These are phyloP conservation scores for Toxotes chatareus DNA, from an alignment of 2,113 vertebrate genomes.

Conservation along the genomic window DNA sequence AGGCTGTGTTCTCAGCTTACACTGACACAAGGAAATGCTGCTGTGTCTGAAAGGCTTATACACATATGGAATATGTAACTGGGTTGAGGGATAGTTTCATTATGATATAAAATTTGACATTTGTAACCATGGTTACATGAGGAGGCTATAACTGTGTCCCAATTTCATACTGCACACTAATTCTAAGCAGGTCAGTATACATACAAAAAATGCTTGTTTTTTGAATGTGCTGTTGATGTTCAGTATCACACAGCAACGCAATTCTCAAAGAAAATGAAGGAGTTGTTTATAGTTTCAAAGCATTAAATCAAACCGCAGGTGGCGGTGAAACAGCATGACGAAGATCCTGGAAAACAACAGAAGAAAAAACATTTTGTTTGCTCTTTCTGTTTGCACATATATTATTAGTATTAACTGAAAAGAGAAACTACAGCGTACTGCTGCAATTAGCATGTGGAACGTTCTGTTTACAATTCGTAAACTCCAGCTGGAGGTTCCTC, in stretches of 20 bases:
- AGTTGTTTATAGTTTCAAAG: background rate
- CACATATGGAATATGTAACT: background rate
- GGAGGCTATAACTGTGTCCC: background rate
- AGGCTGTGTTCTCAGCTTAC: background rate
- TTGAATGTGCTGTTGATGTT: background rate
- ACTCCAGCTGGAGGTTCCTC: background rate
- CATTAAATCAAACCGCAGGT: background rate
- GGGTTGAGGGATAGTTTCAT: background rate
- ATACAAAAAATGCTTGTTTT: background rate
- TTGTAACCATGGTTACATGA: background rate
- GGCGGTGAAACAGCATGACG: background rate
- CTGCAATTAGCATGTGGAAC: background rate
- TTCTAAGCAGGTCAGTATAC: background rate
- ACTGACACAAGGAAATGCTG: background rate
- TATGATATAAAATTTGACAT: background rate
- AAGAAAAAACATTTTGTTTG: background rate
- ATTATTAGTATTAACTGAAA: background rate
- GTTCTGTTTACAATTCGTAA: background rate
- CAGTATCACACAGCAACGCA: too few species aligned
- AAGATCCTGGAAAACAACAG: background rate
- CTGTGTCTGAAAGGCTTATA: slow-evolving; percentile 15
- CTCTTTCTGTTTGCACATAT: background rate
- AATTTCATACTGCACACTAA: background rate
- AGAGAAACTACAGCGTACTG: background rate
- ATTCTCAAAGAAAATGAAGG: background rate